phyloP scores from a whole-genome alignment of 2,113 vertebrate species.

The Hippocampus guttulatus region DNA sequence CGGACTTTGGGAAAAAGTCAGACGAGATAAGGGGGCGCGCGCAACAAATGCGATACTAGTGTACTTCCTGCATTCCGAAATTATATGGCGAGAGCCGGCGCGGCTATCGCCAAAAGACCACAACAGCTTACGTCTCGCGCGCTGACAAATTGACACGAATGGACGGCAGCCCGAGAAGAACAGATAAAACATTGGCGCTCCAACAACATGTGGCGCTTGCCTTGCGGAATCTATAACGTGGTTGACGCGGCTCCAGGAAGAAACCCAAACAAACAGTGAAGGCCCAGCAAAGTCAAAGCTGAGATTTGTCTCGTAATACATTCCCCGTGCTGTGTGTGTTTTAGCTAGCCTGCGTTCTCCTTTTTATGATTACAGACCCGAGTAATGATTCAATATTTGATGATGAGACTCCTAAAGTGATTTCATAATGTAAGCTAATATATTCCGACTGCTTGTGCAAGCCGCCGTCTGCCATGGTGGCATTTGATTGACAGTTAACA shows the following conservation, averaged over 20 bases:
- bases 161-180: constrained; percentile 15
- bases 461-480: too few relatives aligned
- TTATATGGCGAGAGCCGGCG: not conserved
- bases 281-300: too few relatives aligned
- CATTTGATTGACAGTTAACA: too few relatives aligned
- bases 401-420: too few relatives aligned
- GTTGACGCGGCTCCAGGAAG: constrained; percentile 27
- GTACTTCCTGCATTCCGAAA: not conserved
- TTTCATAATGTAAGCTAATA: too few relatives aligned
- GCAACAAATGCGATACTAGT: not conserved
- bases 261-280: constrained; percentile 3
- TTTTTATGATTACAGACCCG: too few relatives aligned
- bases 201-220: not conserved
- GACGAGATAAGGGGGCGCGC: not conserved
- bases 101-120: not conserved
- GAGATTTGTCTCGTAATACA: too few relatives aligned
- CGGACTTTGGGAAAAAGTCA: not conserved
- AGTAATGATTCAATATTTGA: too few relatives aligned
- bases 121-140: constrained; percentile 3
- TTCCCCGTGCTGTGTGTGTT: too few relatives aligned
- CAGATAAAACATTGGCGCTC: constrained; percentile 8
- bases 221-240: constrained; percentile 23
- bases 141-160: constrained; percentile 19
- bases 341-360: too few relatives aligned
- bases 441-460: too few relatives aligned